Percentiles rank a stretch among this genome's conserved stretches.
phyloP scores from a whole-genome alignment of 2,797 vertebrate species.

The Halcyon badia region DNA sequence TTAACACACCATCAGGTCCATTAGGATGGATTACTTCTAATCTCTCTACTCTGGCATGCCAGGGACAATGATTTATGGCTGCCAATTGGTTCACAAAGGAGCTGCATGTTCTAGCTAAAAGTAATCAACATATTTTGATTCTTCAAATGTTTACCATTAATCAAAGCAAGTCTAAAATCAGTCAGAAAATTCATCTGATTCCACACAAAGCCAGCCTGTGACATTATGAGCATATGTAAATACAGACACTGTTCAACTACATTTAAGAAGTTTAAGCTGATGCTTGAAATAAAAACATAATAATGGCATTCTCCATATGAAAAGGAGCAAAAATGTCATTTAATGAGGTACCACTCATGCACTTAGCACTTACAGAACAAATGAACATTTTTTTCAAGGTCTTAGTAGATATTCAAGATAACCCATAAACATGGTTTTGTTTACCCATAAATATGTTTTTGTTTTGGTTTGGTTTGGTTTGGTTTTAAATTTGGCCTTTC shows the following conservation, averaged over 20 bases:
- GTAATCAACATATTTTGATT: constrained; percentile 14
- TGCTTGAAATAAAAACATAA: not conserved
- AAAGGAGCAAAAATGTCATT: not conserved
- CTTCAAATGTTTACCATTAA: not conserved
- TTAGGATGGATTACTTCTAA: constrained; percentile 25
- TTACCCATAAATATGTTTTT: not conserved
- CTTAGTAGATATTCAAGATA: not conserved
- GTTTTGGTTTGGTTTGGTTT: rapidly evolving
- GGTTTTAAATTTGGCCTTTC: not conserved
- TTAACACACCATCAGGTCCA: not conserved
- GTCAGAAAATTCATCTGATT: not conserved
- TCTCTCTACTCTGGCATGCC: not conserved
- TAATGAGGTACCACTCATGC: not conserved
- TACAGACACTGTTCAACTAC: not conserved
- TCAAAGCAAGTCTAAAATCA: not conserved
- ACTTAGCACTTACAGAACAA: not conserved
- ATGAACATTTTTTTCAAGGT: not conserved
- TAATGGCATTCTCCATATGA: not conserved
- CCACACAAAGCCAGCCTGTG: not conserved
- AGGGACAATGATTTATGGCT: not conserved
- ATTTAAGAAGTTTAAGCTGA: not conserved
- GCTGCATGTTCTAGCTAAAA: not conserved
- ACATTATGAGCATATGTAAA: not conserved
- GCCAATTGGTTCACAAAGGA: constrained; percentile 3
- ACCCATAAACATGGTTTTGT: not conserved